phyloP scores from a whole-genome alignment of 2,888 invertebrate species.

The Cataglyphis livida region DNA sequence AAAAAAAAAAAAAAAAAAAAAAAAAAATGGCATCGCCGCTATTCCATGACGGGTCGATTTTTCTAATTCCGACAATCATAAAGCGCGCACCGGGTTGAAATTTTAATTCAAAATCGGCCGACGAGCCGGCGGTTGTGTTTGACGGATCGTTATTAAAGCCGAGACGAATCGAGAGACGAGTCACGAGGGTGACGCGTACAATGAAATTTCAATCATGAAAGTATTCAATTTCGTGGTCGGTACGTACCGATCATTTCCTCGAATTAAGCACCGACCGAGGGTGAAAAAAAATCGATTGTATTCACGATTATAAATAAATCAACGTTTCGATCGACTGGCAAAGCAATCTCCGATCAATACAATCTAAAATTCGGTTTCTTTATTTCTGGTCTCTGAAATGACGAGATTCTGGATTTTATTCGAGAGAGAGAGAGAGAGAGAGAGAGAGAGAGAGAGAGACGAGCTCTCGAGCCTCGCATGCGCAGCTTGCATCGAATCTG shows the following conservation, averaged over 20 bases:
- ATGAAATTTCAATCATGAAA: constrained; percentile 72
- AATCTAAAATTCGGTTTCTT: constrained; percentile 67
- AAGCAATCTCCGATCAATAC: constrained; percentile 60
- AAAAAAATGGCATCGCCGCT: neutral
- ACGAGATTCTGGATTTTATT: neutral
- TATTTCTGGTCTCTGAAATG: constrained; percentile 21
- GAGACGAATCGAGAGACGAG: constrained; percentile 54
- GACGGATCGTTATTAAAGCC: constrained; percentile 68
- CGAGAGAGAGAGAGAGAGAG: constrained; percentile 18
- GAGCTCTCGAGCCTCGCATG: constrained; percentile 10
- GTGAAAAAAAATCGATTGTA: constrained; percentile 23
- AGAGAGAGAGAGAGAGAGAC: constrained; percentile 16
- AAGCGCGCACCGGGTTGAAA: constrained; percentile 52
- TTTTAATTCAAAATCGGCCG: constrained; percentile 38
- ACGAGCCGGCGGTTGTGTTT: constrained; percentile 57
- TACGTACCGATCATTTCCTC: neutral
- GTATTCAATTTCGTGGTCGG: constrained; percentile 66
- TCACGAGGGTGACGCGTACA: constrained; percentile 62
- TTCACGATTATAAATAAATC: constrained; percentile 66
- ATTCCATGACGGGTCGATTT: neutral
- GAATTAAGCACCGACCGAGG: constrained; percentile 5
- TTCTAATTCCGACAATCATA: constrained; percentile 29
- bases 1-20: constrained; percentile 3
- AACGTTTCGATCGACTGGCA: constrained; percentile 49
- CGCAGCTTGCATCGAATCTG: constrained; percentile 46